Base-by-base conservation (phyloP, 92 coral and sea anemone species). In the Umimayanthus kanabou region DNA sequence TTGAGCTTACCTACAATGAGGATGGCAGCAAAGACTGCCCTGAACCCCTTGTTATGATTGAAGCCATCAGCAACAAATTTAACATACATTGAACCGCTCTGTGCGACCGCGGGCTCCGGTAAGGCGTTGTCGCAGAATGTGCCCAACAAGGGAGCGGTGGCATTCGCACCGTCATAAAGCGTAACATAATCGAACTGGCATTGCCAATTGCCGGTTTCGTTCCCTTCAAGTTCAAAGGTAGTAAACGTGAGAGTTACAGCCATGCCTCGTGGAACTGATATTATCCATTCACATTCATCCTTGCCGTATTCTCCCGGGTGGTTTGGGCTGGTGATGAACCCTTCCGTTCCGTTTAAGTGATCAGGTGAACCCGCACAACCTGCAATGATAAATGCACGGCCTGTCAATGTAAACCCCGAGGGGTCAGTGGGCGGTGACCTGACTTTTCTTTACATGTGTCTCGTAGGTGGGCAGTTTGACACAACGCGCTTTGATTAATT, bases 61-160 rank as follows among this genome's bases (percentile, higher is more conserved):
- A 1, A n/a, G 33, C 11, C n/a, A 30, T 78, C 67, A n/a, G 82
- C 49, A 49, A 78, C 82, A 25, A 78, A 78, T 18, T 78, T 78
- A 45, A 49, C 67, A 78, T 78, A 78, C 33, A 78, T 43, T 25
- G 82, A 25, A n/a, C 82, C 82, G 29, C 82, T 45, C 82, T 78
- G 82, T n/a, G 82, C 39, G n/a, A 0, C 23, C 7, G 25, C 39
- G 22, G 64, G 64, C 6, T 30, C 30, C 3, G 82, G 82, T 79
- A 49, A 20, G 82, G n/a, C 26, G 4, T 4, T 0, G 39, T 25
- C 69, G 42, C 82, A 79, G 53, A 79, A 79, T 37, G 9, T 79
- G 40, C 82, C 82, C 64, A 79, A 13, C 69, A 47, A 29, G 0
- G 82, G 69, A 28, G 82, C 69, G 11, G 30, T 25, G 20, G 66